phyloP scores from a whole-genome alignment of 2,888 invertebrate genomes.

The Dasypogon diadema region DNA sequence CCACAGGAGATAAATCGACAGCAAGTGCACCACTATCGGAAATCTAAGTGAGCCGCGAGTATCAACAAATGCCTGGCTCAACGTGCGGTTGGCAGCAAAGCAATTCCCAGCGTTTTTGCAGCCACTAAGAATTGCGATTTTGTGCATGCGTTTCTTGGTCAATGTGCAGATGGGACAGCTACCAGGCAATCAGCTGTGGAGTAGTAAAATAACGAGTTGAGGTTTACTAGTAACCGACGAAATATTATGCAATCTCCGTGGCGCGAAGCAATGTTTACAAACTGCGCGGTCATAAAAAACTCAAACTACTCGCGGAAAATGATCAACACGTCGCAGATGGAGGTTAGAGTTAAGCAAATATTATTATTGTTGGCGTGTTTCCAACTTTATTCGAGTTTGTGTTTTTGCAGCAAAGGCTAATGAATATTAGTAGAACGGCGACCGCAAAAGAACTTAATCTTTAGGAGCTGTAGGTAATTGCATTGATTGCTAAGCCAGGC shows the following conservation, averaged over 20 bases:
- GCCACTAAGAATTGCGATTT: background rate
- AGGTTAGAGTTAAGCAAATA: background rate
- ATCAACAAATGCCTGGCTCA: constrained; percentile 41
- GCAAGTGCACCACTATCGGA: constrained; percentile 42
- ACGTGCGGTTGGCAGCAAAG: constrained; percentile 12
- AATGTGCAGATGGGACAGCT: constrained; percentile 10
- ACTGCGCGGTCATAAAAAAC: constrained; percentile 24
- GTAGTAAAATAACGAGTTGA: constrained; percentile 16
- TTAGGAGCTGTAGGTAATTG: background rate
- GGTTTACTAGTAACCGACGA: constrained; percentile 21
- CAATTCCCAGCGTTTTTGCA: background rate
- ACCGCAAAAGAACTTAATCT: background rate
- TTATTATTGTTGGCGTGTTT: background rate
- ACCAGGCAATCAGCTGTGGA: constrained; percentile 29
- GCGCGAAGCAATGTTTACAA: constrained; percentile 22
- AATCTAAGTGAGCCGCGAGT: constrained; percentile 42
- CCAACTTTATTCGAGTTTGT: background rate
- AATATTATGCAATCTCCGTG: constrained; percentile 14
- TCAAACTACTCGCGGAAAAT: background rate
- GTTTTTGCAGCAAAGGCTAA: background rate
- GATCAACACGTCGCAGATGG: background rate
- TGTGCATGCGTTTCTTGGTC: constrained; percentile 45
- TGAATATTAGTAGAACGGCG: too few relatives aligned
- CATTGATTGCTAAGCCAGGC: too few relatives aligned
- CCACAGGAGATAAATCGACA: constrained; percentile 40